Base-by-base conservation (phyloP, 2,797 vertebrate genomes). In the Zenarchopterus dispar region DNA sequence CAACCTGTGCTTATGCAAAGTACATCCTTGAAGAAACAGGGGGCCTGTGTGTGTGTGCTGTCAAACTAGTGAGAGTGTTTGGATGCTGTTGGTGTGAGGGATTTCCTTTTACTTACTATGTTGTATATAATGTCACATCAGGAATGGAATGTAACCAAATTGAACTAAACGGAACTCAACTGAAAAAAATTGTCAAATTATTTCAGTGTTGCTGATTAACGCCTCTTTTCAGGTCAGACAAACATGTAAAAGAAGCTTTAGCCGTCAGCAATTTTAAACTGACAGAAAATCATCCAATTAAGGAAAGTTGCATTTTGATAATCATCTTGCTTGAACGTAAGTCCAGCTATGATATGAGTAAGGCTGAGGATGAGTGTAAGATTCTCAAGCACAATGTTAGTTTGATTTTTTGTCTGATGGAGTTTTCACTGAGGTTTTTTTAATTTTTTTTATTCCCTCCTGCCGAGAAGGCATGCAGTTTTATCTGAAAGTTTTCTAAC, bases 221-320 rank as follows among this genome's bases (percentile, higher is more conserved):
- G 67, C 67, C 84, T 79, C 21, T 68, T 44, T 31, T 66, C 21
- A 73, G 67, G 62, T 66, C 55, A 70, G 69, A 86, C 74, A 80
- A 61, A 75, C 77, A 75, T 86, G 90, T 87, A 36, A 86, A 70
- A 59, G 33, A 82, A 83, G 77, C 69, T 81, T 67, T 53, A 84
- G 79, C 76, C 53, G 83, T 86, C 80, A 84, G 64, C 85, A 82
- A 60, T 69, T 63, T 75, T 80, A 77, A 80, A 83, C 60, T 49
- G 57, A 65, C 73, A 77, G 65, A 28, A 84, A 77, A 79, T 73
- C 21, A 77, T 72, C 52, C 72, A 59, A 75, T 77, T 84, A 78
- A 63, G 79, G 56, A 45, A 22, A 65, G 33, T 36, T 36, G 33
- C 33, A 36, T 36, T 36, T 11, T 10, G 8, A 36, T 36, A 36